Evolutionary conservation across 2,113 vertebrate genomes (phyloP).

Genomic region (Ciconia stormi): DNA sequence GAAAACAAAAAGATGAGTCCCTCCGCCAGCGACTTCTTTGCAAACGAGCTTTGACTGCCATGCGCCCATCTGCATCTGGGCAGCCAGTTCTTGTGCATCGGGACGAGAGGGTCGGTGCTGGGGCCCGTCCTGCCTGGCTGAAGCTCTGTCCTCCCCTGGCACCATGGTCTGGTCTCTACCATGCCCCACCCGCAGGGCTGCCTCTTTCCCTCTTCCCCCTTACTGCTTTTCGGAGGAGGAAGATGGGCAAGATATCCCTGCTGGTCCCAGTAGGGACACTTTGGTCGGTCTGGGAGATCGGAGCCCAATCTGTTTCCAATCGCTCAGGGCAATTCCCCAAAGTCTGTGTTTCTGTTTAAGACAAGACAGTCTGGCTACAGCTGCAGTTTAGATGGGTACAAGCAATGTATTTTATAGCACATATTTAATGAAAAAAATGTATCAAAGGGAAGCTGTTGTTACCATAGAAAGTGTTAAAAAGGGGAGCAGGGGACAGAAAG

Average conservation of each 20-base stretch:
- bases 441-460: background rate
- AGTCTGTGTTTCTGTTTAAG: background rate
- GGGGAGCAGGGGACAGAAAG: background rate
- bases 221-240: background rate
- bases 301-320: background rate
- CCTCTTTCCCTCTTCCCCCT: background rate
- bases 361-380: background rate
- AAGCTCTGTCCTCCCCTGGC: background rate
- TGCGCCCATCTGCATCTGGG: background rate
- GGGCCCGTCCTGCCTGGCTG: background rate
- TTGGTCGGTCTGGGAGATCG: background rate
- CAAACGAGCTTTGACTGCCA: rapidly evolving
- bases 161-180: background rate
- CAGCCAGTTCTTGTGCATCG: rapidly evolving
- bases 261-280: background rate
- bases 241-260: background rate
- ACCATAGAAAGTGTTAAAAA: background rate
- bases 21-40: background rate
- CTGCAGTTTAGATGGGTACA: background rate
- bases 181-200: rapidly evolving
- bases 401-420: background rate
- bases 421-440: background rate
- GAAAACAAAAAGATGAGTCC: background rate
- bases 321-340: background rate
- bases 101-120: rapidly evolving